Base-by-base conservation (phyloP, 2,113 vertebrate species). In the Cisticola juncidis region DNA sequence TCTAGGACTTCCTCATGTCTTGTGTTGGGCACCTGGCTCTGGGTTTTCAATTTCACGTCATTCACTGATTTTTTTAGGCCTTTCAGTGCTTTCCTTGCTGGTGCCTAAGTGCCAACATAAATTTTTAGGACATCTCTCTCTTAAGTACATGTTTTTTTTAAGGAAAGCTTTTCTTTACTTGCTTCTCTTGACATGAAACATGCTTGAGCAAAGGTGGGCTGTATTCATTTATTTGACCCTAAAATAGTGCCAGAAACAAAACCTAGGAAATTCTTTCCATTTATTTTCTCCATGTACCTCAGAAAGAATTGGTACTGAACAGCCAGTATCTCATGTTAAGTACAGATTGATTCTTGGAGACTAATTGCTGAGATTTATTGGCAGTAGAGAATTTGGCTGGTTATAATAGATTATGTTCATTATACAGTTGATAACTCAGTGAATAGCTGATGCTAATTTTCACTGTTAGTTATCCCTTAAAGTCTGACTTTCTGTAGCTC, bases 341-440 rank as follows among this genome's bases (percentile, higher is more conserved):
- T 82, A 83, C 36, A 64, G 71, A 86, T 92, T 92, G 90, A 88
- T 95, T 96, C 84, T 80, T 80, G 74, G 74, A 91, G 71, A 58
- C 74, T 95, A 91, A 88, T 70, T 87, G 81, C 33, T 80, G 53
- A 93, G 87, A 94, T 94, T 91, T 94, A 94, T 90, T 62, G 81
- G 66, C 62, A 70, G 9, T 62, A 83, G 24, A 66, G 54, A 58
- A 73, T 91, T 92, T 87, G 38, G 21, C 20, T 85, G 65, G 31
- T 83, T 93, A 38, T 50, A 92, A 80, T 61, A 65, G 74, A 88
- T 62, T 80, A 48, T 79, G 38, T 76, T 77, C 62, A 81, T 94
- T 95, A 77, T 42, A 44, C 35, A 66, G 35, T 36, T 95, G 84
- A 77, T 91, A 90, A 86, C 91, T 90, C 87, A 95, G 77, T 9